These are phyloP conservation scores for Sepioteuthis lessoniana DNA, from an alignment of 2,888 invertebrate genomes.

Conservation along the genomic window DNA sequence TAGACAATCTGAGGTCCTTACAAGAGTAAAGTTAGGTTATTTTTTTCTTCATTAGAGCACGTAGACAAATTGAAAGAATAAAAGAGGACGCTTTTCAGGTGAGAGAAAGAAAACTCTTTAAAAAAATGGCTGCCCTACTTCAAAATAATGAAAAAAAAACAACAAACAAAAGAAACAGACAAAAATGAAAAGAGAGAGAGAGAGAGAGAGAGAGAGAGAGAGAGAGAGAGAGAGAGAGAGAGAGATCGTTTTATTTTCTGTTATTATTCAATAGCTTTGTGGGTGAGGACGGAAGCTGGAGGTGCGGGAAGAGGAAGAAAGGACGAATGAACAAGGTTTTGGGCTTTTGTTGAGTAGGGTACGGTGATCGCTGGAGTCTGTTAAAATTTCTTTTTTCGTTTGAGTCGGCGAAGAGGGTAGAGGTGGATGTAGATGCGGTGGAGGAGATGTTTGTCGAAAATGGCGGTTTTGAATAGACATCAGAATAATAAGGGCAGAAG, in stretches of 20 bases:
- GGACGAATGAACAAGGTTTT: background rate
- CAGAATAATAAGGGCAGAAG: background rate
- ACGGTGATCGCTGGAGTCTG: background rate
- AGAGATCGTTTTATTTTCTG: too few species aligned
- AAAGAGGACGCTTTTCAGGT: background rate
- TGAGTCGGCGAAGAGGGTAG: too few species aligned
- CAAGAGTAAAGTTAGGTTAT: too few species aligned
- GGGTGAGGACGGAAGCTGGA: background rate
- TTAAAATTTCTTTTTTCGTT: background rate
- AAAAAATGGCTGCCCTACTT: background rate
- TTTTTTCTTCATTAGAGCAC: background rate
- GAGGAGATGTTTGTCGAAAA: background rate
- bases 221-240: background rate
- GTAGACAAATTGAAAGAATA: background rate
- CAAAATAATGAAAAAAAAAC: background rate
- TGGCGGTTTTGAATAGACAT: background rate
- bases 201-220: background rate
- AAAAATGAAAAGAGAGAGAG: too few species aligned
- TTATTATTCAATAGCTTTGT: too few species aligned
- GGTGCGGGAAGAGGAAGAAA: background rate
- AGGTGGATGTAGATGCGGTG: background rate
- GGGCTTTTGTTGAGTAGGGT: background rate
- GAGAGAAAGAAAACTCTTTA: background rate
- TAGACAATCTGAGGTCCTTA: background rate
- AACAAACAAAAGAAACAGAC: too few species aligned